Evolutionary conservation across 2,797 vertebrate species (phyloP), one percentile per base, ranked within the genome.

Genomic region (Pipistrellus pipistrellus): DNA sequence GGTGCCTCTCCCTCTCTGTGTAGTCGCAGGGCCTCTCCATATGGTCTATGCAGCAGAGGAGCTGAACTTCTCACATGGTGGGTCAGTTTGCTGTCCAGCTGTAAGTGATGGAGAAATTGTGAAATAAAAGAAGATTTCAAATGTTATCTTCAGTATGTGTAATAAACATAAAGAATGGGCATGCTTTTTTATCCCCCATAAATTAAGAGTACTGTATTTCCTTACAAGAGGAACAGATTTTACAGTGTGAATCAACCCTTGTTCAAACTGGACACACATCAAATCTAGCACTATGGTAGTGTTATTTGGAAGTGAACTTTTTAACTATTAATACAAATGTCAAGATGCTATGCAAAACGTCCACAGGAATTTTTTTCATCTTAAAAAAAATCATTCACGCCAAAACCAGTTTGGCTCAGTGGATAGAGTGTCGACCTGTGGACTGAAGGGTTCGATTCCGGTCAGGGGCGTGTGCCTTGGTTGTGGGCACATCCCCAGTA

Each of bases 301-400:
- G 89, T 41, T 95, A 96, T 98, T 98, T 93, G 96, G 97, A 98
- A 97, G 94, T 96, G 82, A 97, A 97, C 91, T 91, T 97, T 93
- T 93, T 77, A 97, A 97, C 97, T 98, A 97, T 97, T 93, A 97
- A 96, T 97, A 98, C 98, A 98, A 98, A 98, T 97, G 97, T 81
- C 91, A 97, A 97, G 20, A 93, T 97, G 97, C 97, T 97, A 98
- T 96, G 98, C 93, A 97, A 98, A 96, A 98, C 97, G 98, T 93
- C 96, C 97, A 98, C 96, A 98, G 89, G 85, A 94, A 97, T 73
- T 90, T 97, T 92, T 96, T 96, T 85, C 80, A 93, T 97, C 30
- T 94, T 35, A 35, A 93, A 96, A 96, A 97, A 93, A 97, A 97
- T 97, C 96, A 96, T 96, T 98, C 97, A 98, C 98, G 38, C 38